Base-by-base conservation (phyloP, 1,140 invertebrate genomes). In the Brachystomella parvula region DNA sequence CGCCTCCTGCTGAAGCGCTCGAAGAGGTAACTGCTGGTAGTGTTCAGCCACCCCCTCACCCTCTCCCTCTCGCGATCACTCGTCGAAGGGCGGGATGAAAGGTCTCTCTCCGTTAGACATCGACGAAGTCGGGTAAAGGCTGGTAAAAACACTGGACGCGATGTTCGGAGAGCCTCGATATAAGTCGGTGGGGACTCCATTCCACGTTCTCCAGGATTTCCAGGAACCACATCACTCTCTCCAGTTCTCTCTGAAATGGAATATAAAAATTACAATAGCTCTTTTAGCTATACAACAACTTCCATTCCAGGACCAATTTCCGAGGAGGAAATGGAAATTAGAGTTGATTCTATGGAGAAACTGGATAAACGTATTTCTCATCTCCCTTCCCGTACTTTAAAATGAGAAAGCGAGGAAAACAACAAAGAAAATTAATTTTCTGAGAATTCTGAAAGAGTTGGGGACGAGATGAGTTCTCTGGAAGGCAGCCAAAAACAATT, bases 121-220 rank as follows among this genome's bases (percentile, higher is more conserved):
- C 76, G 63, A 3, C 75, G 49, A 9, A 77, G 67, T 1, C 74
- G 35, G 3, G 71, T 65, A 17, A 75, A 61, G 6, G 73, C 47
- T 12, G 70, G 66, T 19, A 71, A 31, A 29, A 68, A 70, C 2
- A 67, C 68, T 3, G 72, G 68, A n/a, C 69, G 62, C n/a, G 74
- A 75, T 21, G 74, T 75, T 32, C 68, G 67, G 2, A 78, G 60
- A 1, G 77, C 77, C 66, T 84, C 79, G 47, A 84, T 82, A 58
- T 81, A 81, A 57, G 77, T 75, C 0, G 79, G 79, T 15, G 71
- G 71, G 79, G 32, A 80, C 78, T 19, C 80, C 82, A 17, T 67
- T 53, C 1, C 30, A 30, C 6, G 77, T 70, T 62, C 81, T 78
- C 76, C 32, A 75, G 74, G 65, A 76, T 77, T 61, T 74, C 72